phyloP scores from a whole-genome alignment of 2,888 invertebrate genomes.

The Lasioglossum leucozonium region DNA sequence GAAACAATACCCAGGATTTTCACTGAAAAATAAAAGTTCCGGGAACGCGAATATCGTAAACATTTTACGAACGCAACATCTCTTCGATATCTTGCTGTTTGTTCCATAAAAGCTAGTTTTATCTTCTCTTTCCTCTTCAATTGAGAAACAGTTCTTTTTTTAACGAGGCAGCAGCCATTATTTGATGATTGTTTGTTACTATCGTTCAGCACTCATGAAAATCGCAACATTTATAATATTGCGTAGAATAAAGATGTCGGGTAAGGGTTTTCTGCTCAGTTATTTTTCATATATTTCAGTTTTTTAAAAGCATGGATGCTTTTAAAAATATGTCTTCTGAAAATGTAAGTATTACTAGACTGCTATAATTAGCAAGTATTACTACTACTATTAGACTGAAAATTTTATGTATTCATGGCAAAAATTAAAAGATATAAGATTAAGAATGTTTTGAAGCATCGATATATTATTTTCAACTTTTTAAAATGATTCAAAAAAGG shows the following conservation, averaged over 20 bases:
- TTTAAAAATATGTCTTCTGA: too few species aligned
- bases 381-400: not conserved
- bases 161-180: not conserved
- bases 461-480: too few species aligned
- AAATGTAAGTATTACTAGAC: too few species aligned
- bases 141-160: not conserved
- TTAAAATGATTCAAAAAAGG: too few species aligned
- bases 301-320: not conserved
- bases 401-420: not conserved
- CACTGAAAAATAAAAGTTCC: not conserved
- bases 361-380: too few species aligned
- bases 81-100: not conserved
- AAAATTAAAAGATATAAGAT: not conserved
- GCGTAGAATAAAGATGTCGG: too few species aligned
- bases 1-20: not conserved
- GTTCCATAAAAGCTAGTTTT: not conserved
- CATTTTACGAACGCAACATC: not conserved
- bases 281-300: not conserved
- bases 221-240: not conserved
- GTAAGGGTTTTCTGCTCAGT: not conserved
- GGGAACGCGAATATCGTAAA: not conserved
- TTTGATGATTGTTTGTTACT: not conserved
- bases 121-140: not conserved
- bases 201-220: not conserved
- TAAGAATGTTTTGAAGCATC: not conserved